Evolutionary conservation across 2,113 vertebrate genomes (phyloP).

Genomic region (Coracopsis vasa): DNA sequence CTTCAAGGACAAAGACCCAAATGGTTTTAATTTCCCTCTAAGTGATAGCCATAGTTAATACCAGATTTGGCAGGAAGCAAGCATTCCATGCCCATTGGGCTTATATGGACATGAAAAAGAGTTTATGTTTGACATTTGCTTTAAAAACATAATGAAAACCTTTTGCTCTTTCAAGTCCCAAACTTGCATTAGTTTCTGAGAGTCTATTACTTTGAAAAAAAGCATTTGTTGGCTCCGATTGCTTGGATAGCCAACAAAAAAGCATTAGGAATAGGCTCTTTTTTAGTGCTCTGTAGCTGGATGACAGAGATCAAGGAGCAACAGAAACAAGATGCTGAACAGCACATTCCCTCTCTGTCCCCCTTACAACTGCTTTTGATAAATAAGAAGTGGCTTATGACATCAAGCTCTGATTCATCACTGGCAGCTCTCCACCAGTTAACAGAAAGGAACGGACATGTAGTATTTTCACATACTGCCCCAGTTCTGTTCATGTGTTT

Average conservation of each 20-base stretch:
- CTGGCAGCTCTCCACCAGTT: not conserved
- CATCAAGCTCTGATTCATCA: not conserved
- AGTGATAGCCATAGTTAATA: constrained; percentile 18
- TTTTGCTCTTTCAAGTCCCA: not conserved
- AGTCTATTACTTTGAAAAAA: not conserved
- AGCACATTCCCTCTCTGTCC: not conserved
- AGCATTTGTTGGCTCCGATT: not conserved
- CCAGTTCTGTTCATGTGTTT: not conserved
- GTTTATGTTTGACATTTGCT: constrained; percentile 19
- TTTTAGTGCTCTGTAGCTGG: not conserved
- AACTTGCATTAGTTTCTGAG: not conserved
- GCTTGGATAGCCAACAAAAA: not conserved
- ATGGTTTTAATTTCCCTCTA: constrained; percentile 20
- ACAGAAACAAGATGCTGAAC: not conserved
- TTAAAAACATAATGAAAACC: constrained; percentile 35
- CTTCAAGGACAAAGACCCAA: constrained; percentile 14
- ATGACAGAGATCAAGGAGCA: not conserved
- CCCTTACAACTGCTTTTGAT: not conserved
- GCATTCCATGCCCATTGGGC: not conserved
- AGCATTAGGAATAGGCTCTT: not conserved
- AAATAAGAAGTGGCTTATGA: not conserved
- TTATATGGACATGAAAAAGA: constrained; percentile 27
- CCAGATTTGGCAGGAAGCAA: constrained; percentile 20
- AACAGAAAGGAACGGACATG: not conserved
- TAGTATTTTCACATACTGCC: not conserved